Conservation (phyloP, 2,888 invertebrate species). For the Pilophorus perplexus region DNA sequence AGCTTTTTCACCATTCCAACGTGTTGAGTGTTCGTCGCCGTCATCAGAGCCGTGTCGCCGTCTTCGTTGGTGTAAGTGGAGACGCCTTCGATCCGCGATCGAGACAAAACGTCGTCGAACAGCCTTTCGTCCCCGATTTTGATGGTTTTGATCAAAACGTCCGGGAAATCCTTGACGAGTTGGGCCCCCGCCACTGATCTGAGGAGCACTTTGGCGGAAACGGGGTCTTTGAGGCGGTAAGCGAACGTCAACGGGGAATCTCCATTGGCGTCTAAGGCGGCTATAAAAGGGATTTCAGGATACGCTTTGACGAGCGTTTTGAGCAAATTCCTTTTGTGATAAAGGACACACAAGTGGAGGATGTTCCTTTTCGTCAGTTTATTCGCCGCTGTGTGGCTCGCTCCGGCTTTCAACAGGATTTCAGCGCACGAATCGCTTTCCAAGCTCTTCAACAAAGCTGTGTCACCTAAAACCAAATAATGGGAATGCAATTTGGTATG, state of each 20-base stretch:
- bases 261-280: not conserved
- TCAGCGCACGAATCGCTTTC: not conserved
- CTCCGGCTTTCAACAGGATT: conserved; percentile 9
- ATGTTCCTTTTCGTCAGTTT: not conserved
- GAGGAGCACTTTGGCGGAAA: not conserved
- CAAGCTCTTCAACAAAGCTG: not conserved
- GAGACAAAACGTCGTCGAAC: not conserved
- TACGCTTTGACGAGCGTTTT: not conserved
- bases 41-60: not conserved
- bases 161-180: not conserved
- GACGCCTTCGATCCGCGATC: not conserved
- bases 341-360: not conserved
- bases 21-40: not conserved
- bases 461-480: too few species aligned
- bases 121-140: not conserved
- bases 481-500: too few species aligned
- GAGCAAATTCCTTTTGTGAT: not conserved
- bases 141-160: not conserved
- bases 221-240: not conserved
- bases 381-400: not conserved
- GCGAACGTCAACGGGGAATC: not conserved
- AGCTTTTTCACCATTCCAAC: not conserved
- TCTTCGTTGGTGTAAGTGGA: not conserved
- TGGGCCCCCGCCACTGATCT: not conserved
- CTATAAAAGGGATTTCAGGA: not conserved